Conservation (phyloP, 2,888 invertebrate genomes). For the Catocala nupta region DNA sequence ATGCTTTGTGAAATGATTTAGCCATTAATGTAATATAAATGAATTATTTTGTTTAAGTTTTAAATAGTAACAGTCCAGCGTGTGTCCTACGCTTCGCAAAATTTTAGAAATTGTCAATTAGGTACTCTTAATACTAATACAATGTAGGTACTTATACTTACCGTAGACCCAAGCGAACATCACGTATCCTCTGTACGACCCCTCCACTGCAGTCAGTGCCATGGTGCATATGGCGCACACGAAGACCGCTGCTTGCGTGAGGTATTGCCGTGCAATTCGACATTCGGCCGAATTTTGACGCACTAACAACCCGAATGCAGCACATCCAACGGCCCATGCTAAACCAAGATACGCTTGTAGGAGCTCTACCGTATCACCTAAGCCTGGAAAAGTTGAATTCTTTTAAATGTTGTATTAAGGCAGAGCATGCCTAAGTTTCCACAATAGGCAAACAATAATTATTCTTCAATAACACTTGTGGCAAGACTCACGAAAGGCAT, state of each 20-base stretch:
- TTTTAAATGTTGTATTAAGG: not conserved
- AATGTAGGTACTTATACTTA: constrained; percentile 59
- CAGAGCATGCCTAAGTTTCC: too few species aligned
- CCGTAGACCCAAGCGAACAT: constrained; percentile 94
- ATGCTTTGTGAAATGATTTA: too few species aligned
- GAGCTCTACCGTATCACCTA: constrained; percentile 88
- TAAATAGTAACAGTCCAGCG: too few species aligned
- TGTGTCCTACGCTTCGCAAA: too few species aligned
- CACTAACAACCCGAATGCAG: constrained; percentile 93
- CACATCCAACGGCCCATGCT: constrained; percentile 94
- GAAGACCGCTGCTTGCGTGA: constrained; percentile 93
- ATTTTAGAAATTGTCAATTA: too few species aligned
- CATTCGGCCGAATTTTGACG: constrained; percentile 94
- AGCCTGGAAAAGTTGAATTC: constrained; percentile 58
- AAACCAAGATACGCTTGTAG: constrained; percentile 93
- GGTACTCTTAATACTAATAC: not conserved
- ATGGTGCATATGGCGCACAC: constrained; percentile 92
- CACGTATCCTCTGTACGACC: constrained; percentile 92
- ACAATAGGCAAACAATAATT: too few species aligned
- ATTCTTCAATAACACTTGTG: too few species aligned
- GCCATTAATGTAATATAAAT: too few species aligned
- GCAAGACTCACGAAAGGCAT: too few species aligned
- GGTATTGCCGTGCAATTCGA: constrained; percentile 94
- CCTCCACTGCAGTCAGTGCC: constrained; percentile 92
- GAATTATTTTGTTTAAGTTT: too few species aligned